phyloP scores from a whole-genome alignment of 2,888 invertebrate species.

The Oscheius sp. region DNA sequence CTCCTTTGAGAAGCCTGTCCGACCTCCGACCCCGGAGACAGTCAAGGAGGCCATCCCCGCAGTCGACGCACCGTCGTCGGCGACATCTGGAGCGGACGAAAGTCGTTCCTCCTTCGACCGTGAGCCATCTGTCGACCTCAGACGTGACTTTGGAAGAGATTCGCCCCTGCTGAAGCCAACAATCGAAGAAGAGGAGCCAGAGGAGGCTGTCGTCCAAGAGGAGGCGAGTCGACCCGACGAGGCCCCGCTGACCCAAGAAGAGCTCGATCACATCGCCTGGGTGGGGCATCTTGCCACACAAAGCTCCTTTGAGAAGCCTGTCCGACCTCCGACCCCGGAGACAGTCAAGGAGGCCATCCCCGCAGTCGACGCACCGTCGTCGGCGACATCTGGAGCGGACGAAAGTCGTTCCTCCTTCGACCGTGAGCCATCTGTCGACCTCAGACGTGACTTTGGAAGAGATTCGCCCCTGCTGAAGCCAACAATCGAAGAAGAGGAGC shows the following conservation, averaged over 20 bases:
- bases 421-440: not conserved
- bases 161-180: conserved; percentile 33
- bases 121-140: conserved; percentile 26
- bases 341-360: not conserved
- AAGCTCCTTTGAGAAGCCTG: conserved; percentile 20
- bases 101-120: conserved; percentile 4
- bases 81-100: conserved; percentile 45
- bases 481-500: conserved; percentile 24
- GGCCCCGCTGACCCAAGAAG: conserved; percentile 32
- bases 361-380: conserved; percentile 24
- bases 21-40: not conserved
- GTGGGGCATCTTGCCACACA: conserved; percentile 30
- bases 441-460: conserved; percentile 41
- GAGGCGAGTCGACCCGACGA: not conserved
- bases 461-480: conserved; percentile 10
- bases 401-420: conserved; percentile 8
- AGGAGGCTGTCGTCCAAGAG: not conserved
- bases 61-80: conserved; percentile 21
- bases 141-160: conserved; percentile 4
- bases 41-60: not conserved
- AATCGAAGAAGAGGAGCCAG: not conserved
- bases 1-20: conserved; percentile 41
- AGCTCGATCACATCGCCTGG: conserved; percentile 38
- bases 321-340: not conserved
- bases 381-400: conserved; percentile 15